Percentiles rank a stretch among this genome's conserved stretches.
Evolutionary conservation across 92 coral and sea anemone species (phyloP).

Genomic region (Zoanthus solanderi): DNA sequence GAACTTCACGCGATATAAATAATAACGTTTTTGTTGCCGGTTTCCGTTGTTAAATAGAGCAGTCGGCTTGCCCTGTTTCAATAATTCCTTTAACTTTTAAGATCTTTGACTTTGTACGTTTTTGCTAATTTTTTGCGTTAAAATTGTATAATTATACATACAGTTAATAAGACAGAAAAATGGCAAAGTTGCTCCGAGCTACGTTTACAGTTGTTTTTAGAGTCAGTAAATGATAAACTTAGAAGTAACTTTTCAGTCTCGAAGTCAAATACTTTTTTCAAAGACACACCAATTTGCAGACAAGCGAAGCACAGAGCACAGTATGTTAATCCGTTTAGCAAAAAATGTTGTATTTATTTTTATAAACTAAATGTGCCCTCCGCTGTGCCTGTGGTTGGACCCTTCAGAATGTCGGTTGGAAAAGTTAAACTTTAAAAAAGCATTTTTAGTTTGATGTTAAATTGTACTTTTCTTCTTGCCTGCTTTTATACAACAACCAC

Average conservation of each 20-base stretch:
- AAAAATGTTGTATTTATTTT: background rate
- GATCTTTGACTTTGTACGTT: background rate
- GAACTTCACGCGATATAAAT: background rate
- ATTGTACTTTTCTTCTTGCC: background rate
- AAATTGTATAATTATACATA: too few relatives aligned
- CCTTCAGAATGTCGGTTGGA: background rate
- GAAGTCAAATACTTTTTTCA: background rate
- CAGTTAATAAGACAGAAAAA: background rate
- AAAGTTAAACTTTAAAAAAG: background rate
- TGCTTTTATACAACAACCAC: background rate
- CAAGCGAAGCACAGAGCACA: conserved; percentile 1
- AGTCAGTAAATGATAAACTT: background rate
- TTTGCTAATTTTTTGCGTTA: background rate
- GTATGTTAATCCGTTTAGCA: conserved; percentile 33
- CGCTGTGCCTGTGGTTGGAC: conserved; percentile 9
- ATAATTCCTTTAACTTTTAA: too few relatives aligned
- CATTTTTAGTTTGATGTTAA: background rate
- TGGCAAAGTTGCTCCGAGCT: background rate
- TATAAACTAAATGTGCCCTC: background rate
- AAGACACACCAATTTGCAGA: conserved; percentile 16
- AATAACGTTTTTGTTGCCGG: background rate
- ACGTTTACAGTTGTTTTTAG: too few relatives aligned
- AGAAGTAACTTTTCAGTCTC: background rate
- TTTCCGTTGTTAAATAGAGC: background rate
- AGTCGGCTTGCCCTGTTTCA: too few relatives aligned